Percentiles rank a stretch among this genome's conserved stretches.
Evolutionary conservation across 35 echinoderm and acorn worm genomes (phyloP).

Genomic region (Heliocidaris erythrogramma): DNA sequence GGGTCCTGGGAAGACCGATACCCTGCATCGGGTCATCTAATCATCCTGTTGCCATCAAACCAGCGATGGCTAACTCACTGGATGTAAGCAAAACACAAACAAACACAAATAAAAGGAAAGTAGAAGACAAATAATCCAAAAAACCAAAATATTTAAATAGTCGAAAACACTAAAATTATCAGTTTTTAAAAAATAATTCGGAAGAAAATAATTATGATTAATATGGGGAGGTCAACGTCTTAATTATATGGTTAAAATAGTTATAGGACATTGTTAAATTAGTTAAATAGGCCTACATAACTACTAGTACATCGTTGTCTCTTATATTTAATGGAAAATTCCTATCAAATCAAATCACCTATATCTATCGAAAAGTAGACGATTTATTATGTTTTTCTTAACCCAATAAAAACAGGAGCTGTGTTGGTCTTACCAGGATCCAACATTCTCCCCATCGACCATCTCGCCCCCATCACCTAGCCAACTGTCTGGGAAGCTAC

Average conservation of each 20-base stretch:
- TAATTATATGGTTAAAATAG: too few species aligned
- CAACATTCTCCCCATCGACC: background rate
- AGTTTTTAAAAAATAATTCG: background rate
- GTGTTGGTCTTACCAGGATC: background rate
- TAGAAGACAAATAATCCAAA: background rate
- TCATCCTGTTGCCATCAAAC: background rate
- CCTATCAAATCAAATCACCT: background rate
- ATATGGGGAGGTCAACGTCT: too few species aligned
- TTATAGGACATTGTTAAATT: too few species aligned
- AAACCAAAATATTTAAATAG: too few species aligned
- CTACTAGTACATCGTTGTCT: background rate
- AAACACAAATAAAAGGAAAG: background rate
- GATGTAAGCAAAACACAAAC: background rate
- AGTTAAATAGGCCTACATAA: too few species aligned
- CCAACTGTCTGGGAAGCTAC: background rate
- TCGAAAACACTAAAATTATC: too few species aligned
- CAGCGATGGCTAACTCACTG: background rate
- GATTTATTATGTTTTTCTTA: background rate
- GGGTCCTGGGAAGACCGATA: background rate
- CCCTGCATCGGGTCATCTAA: background rate
- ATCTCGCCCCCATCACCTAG: background rate
- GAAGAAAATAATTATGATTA: background rate
- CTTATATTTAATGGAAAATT: background rate
- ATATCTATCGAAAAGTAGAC: background rate
- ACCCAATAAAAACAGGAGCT: background rate